Conservation (phyloP, 2,113 vertebrate genomes). For the Puntigrus tetrazona region DNA sequence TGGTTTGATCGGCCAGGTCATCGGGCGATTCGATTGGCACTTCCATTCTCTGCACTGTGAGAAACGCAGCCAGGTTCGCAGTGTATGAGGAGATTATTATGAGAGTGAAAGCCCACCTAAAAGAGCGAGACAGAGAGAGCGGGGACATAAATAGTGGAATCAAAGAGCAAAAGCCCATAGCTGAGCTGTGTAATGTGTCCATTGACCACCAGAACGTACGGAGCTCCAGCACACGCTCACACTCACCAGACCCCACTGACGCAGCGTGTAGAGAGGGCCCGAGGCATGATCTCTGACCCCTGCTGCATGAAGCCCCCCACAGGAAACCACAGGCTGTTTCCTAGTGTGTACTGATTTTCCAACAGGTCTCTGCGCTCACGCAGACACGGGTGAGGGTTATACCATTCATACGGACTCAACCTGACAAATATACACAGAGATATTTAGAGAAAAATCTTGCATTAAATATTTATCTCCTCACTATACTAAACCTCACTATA, state of each 20-base stretch:
- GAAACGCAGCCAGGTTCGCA: constrained; percentile 91
- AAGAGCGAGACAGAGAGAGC: neutral
- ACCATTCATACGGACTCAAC: constrained; percentile 93
- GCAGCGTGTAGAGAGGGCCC: constrained; percentile 88
- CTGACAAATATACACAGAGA: constrained; percentile 59
- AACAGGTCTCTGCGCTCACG: constrained; percentile 81
- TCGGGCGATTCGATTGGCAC: constrained; percentile 89
- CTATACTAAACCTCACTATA: neutral
- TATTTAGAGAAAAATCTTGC: neutral
- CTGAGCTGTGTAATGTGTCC: neutral
- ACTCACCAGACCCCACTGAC: constrained; percentile 93
- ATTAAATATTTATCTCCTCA: neutral
- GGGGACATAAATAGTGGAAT: constrained; percentile 22
- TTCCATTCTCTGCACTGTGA: constrained; percentile 94
- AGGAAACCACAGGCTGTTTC: constrained; percentile 94
- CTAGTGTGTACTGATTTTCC: constrained; percentile 92
- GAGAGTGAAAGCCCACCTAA: constrained; percentile 94
- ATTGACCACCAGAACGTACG: neutral
- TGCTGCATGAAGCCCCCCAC: constrained; percentile 96
- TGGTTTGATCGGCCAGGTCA: constrained; percentile 91
- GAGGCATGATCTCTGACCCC: constrained; percentile 90
- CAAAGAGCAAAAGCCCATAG: neutral
- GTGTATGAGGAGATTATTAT: constrained; percentile 98
- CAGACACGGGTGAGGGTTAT: constrained; percentile 89
- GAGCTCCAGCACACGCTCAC: neutral